Evolutionary conservation across 2,113 vertebrate genomes (phyloP).

Genomic region (Gasterosteus nipponicus): DNA sequence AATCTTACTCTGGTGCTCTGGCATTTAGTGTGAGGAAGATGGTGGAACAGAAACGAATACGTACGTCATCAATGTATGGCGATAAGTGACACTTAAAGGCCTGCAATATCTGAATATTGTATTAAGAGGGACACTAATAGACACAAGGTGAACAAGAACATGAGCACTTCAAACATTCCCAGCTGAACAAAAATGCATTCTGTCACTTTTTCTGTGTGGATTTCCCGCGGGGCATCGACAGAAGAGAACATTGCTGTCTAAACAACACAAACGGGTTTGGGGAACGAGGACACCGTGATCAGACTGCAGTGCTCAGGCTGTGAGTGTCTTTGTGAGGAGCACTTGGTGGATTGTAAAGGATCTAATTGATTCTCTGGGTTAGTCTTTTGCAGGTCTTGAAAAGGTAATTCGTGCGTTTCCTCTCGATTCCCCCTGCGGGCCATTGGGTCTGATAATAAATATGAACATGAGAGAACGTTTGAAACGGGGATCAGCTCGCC

Average conservation of each 20-base stretch:
- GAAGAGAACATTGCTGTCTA: conserved; percentile 15
- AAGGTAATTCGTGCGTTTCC: conserved; percentile 1
- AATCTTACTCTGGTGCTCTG: conserved; percentile 2
- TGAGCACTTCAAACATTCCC: conserved; percentile 11
- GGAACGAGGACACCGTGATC: conserved; percentile 6
- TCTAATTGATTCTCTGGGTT: conserved; percentile 18
- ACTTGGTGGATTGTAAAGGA: conserved; percentile 17
- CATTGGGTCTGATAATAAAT: neutral
- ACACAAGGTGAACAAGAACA: neutral
- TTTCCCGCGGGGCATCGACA: neutral
- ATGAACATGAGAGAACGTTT: neutral
- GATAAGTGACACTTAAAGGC: neutral
- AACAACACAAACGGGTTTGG: conserved; percentile 15
- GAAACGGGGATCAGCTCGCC: neutral
- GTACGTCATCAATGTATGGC: neutral
- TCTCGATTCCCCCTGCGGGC: neutral
- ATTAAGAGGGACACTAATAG: neutral
- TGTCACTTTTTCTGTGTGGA: neutral
- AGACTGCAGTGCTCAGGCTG: neutral
- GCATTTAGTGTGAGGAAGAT: neutral
- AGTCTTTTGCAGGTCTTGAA: neutral
- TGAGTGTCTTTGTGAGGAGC: conserved; percentile 13
- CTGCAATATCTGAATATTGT: neutral
- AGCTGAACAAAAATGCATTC: conserved; percentile 12
- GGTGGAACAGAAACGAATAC: conserved; percentile 7